phyloP scores from a whole-genome alignment of 2,888 invertebrate species.

The Eupithecia pulchellata region DNA sequence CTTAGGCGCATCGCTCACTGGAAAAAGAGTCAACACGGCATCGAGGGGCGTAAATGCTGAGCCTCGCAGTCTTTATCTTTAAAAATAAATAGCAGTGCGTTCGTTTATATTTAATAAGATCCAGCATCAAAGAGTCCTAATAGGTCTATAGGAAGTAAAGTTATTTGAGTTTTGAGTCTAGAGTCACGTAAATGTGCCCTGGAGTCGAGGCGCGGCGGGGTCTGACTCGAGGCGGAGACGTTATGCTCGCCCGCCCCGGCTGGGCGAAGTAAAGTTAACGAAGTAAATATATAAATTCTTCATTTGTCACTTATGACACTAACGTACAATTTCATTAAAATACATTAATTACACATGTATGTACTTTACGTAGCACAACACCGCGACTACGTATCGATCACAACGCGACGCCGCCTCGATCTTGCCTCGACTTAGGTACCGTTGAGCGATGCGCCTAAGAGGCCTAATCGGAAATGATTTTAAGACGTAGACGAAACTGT shows the following conservation, averaged over 20 bases:
- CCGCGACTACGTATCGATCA: neutral
- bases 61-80: neutral
- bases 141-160: neutral
- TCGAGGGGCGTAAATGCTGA: neutral
- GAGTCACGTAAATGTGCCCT: too few relatives aligned
- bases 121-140: neutral
- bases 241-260: too few relatives aligned
- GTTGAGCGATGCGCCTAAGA: neutral
- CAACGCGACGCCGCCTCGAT: neutral
- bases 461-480: slow-evolving; percentile 11
- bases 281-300: too few relatives aligned
- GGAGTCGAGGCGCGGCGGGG: too few relatives aligned
- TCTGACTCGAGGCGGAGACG: too few relatives aligned
- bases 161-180: neutral
- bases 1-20: neutral
- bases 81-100: neutral
- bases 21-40: neutral
- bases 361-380: too few relatives aligned
- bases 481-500: slow-evolving; percentile 41
- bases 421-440: neutral
- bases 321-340: too few relatives aligned
- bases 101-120: neutral
- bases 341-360: too few relatives aligned
- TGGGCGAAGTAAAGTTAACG: too few relatives aligned
- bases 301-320: too few relatives aligned